Conservation (phyloP, 1,140 invertebrate genomes). For the Mesaphorura yosii region DNA sequence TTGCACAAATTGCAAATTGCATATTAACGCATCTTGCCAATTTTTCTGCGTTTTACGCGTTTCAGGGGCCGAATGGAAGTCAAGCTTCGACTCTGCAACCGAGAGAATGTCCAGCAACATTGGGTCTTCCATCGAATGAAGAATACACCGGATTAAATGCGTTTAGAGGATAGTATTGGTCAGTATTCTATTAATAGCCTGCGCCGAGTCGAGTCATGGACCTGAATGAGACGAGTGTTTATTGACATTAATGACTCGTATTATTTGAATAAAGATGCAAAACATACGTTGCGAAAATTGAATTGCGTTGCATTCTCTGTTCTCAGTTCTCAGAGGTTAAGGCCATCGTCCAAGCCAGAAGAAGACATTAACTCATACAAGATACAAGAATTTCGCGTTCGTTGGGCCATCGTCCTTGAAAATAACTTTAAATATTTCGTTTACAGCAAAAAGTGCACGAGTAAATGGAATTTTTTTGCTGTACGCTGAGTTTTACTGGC, state of each 20-base stretch:
- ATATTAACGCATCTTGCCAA: background rate
- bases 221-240: too few species aligned
- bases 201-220: background rate
- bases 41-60: background rate
- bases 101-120: background rate
- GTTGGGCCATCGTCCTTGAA: background rate
- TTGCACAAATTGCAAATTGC: background rate
- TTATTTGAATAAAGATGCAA: background rate
- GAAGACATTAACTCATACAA: background rate
- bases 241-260: too few species aligned
- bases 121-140: conserved; percentile 3
- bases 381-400: background rate
- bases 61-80: background rate
- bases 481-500: too few species aligned
- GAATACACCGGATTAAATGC: background rate
- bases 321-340: background rate
- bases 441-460: background rate
- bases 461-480: too few species aligned
- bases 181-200: background rate
- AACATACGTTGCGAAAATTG: background rate
- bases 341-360: background rate
- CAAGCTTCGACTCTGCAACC: background rate
- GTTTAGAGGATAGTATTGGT: background rate
- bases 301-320: background rate
- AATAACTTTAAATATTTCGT: background rate